These are phyloP conservation scores for Rhinophrynus dorsalis DNA, from an alignment of 2,797 vertebrate species.

Conservation along the genomic window DNA sequence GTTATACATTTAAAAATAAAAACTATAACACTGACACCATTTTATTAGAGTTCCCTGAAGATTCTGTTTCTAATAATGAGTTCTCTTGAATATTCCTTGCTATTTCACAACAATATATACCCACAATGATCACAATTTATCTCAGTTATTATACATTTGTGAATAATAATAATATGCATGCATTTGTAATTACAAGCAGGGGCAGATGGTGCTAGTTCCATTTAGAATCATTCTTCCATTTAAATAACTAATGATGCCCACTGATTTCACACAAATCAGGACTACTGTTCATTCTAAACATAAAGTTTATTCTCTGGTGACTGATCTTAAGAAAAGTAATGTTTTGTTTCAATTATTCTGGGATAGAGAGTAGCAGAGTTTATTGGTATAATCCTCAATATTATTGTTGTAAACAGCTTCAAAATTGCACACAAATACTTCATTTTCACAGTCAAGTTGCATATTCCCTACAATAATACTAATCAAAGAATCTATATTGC, in stretches of 20 bases:
- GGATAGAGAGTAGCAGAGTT: too few relatives aligned
- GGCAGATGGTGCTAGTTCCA: constrained; percentile 34
- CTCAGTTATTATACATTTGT: constrained; percentile 35
- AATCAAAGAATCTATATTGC: too few relatives aligned
- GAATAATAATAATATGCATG: constrained; percentile 32
- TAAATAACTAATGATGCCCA: constrained; percentile 36
- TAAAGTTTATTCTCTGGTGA: not conserved
- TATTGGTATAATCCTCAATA: too few relatives aligned
- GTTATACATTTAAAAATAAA: too few relatives aligned
- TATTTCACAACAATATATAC: constrained; percentile 12
- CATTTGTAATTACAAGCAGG: constrained; percentile 41
- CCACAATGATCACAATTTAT: constrained; percentile 28
- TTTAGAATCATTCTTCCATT: constrained; percentile 37
- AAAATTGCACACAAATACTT: too few relatives aligned
- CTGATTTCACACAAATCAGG: constrained; percentile 3
- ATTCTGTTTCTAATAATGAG: constrained; percentile 5
- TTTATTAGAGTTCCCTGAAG: constrained; percentile 12
- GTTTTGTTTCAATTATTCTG: not conserved
- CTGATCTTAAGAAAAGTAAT: not conserved
- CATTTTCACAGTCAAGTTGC: too few relatives aligned
- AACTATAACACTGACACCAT: not conserved
- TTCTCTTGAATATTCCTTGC: constrained; percentile 2
- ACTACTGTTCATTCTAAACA: not conserved
- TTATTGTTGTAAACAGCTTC: too few relatives aligned
- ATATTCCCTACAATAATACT: too few relatives aligned